Evolutionary conservation across 2,888 invertebrate species (phyloP).

Genomic region (Dryobotodes eremita): DNA sequence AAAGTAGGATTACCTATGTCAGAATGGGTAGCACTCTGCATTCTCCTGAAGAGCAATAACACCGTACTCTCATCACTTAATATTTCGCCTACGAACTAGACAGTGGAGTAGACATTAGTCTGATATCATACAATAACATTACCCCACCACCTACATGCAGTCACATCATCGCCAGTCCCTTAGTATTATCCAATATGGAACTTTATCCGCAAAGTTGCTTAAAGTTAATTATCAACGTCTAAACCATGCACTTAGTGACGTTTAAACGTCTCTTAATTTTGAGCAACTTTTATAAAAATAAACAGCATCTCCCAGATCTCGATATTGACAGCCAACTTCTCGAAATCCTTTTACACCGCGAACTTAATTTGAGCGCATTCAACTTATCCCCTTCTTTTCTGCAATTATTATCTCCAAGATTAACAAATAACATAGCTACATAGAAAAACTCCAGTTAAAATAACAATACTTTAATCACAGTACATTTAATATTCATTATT

Average conservation of each 20-base stretch:
- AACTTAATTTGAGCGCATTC: neutral
- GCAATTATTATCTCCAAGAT: neutral
- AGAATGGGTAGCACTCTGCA: neutral
- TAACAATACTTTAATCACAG: slow-evolving; percentile 56
- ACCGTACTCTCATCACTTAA: too few species aligned
- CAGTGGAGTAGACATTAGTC: too few species aligned
- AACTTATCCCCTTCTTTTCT: too few species aligned
- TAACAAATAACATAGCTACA: neutral
- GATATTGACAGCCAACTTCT: neutral
- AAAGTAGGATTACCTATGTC: neutral
- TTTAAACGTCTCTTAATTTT: neutral
- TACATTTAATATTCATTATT: slow-evolving; percentile 49
- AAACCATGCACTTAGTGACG: neutral
- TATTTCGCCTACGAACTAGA: too few species aligned
- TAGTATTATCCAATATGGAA: neutral
- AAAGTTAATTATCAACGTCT: neutral
- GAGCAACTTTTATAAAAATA: neutral
- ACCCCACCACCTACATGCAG: too few species aligned
- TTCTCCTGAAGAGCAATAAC: too few species aligned
- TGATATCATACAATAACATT: too few species aligned
- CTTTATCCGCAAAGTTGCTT: neutral
- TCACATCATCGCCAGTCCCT: too few species aligned
- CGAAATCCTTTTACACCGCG: neutral
- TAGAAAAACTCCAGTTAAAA: slow-evolving; percentile 10
- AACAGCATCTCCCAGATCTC: neutral